Evolutionary conservation across 2,113 vertebrate species (phyloP).

Genomic region (Scolopax mira): DNA sequence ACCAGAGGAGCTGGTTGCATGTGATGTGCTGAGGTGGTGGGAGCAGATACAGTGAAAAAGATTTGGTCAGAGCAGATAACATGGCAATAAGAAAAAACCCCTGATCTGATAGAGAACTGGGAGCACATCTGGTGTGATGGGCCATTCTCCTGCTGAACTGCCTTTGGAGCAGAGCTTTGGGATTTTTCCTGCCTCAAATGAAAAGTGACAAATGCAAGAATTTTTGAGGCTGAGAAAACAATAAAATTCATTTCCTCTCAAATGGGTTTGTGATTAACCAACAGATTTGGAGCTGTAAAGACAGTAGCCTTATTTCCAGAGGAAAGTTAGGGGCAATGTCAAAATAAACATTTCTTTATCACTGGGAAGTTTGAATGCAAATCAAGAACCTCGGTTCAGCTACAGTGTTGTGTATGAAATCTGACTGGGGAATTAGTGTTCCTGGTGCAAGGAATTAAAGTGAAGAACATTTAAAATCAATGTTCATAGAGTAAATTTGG

Average conservation of each 20-base stretch:
- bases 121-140: background rate
- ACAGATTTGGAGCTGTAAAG: background rate
- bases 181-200: background rate
- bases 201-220: background rate
- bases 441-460: background rate
- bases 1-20: fast-evolving
- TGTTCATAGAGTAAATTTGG: background rate
- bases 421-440: background rate
- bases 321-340: background rate
- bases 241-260: background rate
- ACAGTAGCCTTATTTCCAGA: background rate
- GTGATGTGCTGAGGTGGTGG: background rate
- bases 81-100: fast-evolving
- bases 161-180: background rate
- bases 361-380: background rate
- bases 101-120: no score
- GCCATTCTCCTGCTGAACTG: background rate
- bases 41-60: background rate
- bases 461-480: background rate
- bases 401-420: background rate
- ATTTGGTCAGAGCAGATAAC: background rate
- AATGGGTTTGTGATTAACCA: background rate
- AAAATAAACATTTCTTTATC: background rate
- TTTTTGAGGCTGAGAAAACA: background rate
- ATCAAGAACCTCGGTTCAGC: background rate